A percentile compares a stretch with the other conserved stretches of the same genome.
These are phyloP conservation scores for Muscicapa adusta DNA, from an alignment of 2,113 vertebrate species.

Conservation along the genomic window DNA sequence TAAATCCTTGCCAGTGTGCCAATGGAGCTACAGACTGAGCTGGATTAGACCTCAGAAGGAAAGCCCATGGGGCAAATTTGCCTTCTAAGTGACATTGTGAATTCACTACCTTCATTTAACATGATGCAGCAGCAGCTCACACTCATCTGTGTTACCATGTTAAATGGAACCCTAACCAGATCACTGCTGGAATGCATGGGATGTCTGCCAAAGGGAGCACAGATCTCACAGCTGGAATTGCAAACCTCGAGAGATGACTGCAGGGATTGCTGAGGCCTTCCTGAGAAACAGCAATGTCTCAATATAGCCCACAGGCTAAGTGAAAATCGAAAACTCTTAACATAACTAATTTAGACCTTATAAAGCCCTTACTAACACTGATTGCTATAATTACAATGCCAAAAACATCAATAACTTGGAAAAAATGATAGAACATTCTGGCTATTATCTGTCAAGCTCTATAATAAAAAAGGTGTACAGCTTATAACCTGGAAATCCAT, in stretches of 20 bases:
- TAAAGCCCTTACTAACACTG: background rate
- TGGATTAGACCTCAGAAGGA: background rate
- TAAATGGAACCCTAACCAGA: background rate
- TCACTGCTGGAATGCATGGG: background rate
- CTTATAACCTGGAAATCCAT: background rate
- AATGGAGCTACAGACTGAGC: background rate
- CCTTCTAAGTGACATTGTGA: background rate
- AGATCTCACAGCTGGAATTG: background rate
- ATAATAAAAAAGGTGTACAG: background rate
- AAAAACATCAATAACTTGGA: constrained; percentile 1
- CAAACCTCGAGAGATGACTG: background rate
- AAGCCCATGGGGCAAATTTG: background rate
- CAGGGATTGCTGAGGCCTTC: background rate
- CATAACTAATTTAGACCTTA: background rate
- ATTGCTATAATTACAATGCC: background rate
- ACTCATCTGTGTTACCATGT: background rate
- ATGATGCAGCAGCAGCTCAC: background rate
- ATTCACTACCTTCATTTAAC: background rate
- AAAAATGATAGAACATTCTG: background rate
- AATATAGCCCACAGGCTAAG: background rate
- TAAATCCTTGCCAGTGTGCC: background rate
- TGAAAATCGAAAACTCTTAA: background rate
- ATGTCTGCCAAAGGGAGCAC: background rate
- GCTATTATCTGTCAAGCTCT: background rate
- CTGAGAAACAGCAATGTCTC: background rate